These are phyloP conservation scores for Solen grandis DNA, from an alignment of 1,140 invertebrate species.

Conservation along the genomic window DNA sequence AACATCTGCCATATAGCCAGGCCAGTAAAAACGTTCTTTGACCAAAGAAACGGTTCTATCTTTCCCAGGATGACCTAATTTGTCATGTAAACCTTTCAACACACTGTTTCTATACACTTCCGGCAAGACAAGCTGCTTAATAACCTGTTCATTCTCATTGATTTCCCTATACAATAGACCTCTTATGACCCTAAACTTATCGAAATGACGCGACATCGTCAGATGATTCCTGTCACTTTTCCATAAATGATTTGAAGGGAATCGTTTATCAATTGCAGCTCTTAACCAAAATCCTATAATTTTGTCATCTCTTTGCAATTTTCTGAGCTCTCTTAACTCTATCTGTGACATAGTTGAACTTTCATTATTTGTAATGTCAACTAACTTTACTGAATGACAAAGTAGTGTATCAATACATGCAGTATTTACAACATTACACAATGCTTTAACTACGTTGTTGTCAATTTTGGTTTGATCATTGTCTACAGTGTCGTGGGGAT, in stretches of 20 bases:
- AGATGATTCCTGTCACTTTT: background rate
- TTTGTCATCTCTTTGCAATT: constrained; percentile 1
- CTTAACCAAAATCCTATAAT: background rate
- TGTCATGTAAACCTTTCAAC: constrained; percentile 23
- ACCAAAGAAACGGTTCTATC: constrained; percentile 9
- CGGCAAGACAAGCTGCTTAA: constrained; percentile 28
- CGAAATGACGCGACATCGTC: constrained; percentile 17
- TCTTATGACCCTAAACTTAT: constrained; percentile 15
- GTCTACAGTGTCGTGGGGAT: background rate
- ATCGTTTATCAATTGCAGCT: constrained; percentile 4
- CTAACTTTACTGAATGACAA: background rate
- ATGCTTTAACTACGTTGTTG: background rate
- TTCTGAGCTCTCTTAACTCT: background rate
- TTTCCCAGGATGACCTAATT: constrained; percentile 34
- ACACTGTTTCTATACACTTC: constrained; percentile 1
- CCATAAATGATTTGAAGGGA: background rate
- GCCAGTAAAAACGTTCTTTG: constrained; percentile 15
- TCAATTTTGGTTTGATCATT: background rate
- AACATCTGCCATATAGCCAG: background rate
- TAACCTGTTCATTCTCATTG: background rate
- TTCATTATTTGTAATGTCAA: background rate
- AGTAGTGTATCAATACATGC: constrained; percentile 7
- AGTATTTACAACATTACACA: background rate
- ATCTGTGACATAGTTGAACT: background rate
- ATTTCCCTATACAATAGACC: constrained; percentile 33